phyloP scores from a whole-genome alignment of 2,797 vertebrate genomes.

The Xenopus petersii region DNA sequence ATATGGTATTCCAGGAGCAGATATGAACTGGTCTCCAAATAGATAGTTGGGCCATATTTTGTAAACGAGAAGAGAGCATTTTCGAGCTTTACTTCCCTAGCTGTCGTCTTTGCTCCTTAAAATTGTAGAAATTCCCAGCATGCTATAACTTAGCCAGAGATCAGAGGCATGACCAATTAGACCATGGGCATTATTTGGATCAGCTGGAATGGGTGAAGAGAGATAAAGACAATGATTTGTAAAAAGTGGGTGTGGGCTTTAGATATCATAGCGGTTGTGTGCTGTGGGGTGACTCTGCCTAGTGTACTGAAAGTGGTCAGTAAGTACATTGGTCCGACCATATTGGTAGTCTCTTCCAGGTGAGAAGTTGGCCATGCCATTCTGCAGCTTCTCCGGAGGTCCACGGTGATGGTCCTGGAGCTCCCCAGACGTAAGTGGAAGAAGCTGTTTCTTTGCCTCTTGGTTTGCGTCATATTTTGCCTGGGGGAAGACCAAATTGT shows the following conservation, averaged over 20 bases:
- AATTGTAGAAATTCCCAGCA: background rate
- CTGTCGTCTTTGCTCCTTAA: background rate
- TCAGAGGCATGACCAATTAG: background rate
- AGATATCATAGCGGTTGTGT: constrained; percentile 87
- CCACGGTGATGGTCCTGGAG: constrained; percentile 65
- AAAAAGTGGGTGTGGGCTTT: constrained; percentile 38
- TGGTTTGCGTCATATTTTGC: constrained; percentile 89
- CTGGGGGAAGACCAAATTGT: constrained; percentile 55
- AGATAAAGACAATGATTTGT: background rate
- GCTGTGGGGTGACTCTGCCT: constrained; percentile 76
- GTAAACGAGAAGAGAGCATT: background rate
- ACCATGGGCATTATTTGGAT: background rate
- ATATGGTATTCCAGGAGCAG: too few relatives aligned
- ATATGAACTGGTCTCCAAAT: too few relatives aligned
- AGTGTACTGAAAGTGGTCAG: constrained; percentile 88
- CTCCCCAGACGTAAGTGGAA: constrained; percentile 78
- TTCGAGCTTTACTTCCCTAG: background rate
- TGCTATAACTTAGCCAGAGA: background rate
- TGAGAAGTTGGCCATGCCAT: constrained; percentile 74
- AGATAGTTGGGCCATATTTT: too few relatives aligned
- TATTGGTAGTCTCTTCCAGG: constrained; percentile 78
- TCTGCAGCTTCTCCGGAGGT: constrained; percentile 74
- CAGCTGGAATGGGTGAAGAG: background rate
- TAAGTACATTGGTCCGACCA: constrained; percentile 71
- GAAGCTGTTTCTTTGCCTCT: constrained; percentile 83